These are phyloP conservation scores for Cephus pulcher DNA, from an alignment of 2,888 invertebrate genomes.

Conservation along the genomic window DNA sequence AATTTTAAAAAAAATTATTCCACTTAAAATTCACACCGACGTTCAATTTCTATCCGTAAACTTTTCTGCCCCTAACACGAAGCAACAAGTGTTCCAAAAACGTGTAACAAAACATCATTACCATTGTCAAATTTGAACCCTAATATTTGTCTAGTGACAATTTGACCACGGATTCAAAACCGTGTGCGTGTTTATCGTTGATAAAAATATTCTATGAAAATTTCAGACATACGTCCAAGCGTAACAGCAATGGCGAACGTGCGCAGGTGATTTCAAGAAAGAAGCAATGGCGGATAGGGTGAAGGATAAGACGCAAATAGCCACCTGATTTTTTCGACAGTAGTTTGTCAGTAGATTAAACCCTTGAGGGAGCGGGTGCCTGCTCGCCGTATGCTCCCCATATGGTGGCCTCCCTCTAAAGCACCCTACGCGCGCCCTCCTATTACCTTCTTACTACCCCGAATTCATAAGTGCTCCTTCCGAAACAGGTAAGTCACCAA, in stretches of 20 bases:
- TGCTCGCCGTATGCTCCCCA: conserved; percentile 66
- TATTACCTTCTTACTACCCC: conserved; percentile 19
- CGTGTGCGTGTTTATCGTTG: neutral
- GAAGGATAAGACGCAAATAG: conserved; percentile 27
- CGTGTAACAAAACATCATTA: neutral
- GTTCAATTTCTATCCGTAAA: neutral
- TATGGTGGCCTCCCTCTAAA: conserved; percentile 56
- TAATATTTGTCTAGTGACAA: neutral
- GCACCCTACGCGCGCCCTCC: conserved; percentile 17
- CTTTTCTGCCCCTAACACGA: neutral
- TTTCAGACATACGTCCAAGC: neutral
- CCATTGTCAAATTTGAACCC: neutral
- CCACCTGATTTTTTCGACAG: conserved; percentile 59
- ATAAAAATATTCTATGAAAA: neutral
- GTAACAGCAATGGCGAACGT: neutral
- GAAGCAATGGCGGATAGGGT: conserved; percentile 2
- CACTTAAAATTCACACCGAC: neutral
- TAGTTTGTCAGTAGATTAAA: conserved; percentile 65
- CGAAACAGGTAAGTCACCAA: conserved; percentile 12
- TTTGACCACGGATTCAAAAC: neutral
- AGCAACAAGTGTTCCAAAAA: neutral
- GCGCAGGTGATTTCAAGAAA: neutral
- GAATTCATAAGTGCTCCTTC: conserved; percentile 8
- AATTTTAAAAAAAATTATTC: neutral
- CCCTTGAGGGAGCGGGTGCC: conserved; percentile 55